Percentiles rank a stretch among this genome's conserved stretches.
phyloP scores from a whole-genome alignment of 1,140 invertebrate species.

The Oryctes rhinoceros region DNA sequence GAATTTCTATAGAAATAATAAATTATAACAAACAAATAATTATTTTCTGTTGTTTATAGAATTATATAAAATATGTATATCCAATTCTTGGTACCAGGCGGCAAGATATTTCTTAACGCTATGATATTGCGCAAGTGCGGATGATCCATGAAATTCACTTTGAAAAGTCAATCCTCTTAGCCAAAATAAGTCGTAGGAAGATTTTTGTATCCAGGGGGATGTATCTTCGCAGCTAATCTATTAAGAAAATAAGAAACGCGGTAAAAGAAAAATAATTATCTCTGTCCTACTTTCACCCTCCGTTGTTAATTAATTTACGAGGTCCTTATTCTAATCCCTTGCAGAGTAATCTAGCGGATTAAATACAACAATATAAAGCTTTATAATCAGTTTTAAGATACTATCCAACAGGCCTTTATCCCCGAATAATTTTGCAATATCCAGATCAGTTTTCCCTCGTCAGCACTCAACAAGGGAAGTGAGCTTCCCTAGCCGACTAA shows the following conservation, averaged over 20 bases:
- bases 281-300: background rate
- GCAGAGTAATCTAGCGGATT: slow-evolving; percentile 2
- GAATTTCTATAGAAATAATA: too few species aligned
- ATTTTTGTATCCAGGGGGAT: too few species aligned
- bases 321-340: slow-evolving; percentile 1
- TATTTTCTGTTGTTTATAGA: too few species aligned
- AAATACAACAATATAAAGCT: slow-evolving; percentile 22
- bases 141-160: too few species aligned
- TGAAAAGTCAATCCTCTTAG: too few species aligned
- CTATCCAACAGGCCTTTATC: slow-evolving; percentile 1
- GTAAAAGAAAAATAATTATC: background rate
- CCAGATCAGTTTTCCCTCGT: slow-evolving; percentile 11
- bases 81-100: too few species aligned
- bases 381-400: slow-evolving; percentile 19
- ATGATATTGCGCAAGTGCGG: too few species aligned
- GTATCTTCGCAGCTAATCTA: background rate
- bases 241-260: background rate
- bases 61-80: too few species aligned
- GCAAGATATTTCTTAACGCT: too few species aligned
- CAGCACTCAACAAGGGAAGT: slow-evolving; percentile 16
- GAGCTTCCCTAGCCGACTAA: background rate
- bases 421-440: slow-evolving; percentile 11
- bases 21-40: too few species aligned
- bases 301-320: slow-evolving; percentile 7
- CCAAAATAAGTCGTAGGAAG: too few species aligned